A percentile compares a stretch with the other conserved stretches of the same genome.
These are phyloP conservation scores for Dugesia japonica DNA, from an alignment of 2,888 invertebrate species.

Conservation along the genomic window DNA sequence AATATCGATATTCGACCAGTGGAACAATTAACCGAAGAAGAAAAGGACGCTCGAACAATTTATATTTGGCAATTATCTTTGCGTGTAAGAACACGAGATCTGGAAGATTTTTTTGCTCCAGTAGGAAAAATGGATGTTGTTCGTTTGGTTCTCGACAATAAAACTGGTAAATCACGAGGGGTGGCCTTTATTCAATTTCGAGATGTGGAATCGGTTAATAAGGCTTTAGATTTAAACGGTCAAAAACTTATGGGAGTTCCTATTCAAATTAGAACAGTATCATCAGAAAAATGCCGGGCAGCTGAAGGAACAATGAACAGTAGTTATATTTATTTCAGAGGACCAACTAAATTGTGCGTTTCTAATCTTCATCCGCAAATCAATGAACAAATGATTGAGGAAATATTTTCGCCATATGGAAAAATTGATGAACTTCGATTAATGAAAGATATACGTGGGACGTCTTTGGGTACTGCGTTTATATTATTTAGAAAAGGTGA, in stretches of 20 bases:
- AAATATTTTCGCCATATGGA: constrained; percentile 95
- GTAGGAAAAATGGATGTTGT: constrained; percentile 95
- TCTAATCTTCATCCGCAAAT: constrained; percentile 95
- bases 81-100: constrained; percentile 72
- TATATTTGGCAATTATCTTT: constrained; percentile 96
- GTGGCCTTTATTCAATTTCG: constrained; percentile 98
- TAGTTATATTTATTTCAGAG: constrained; percentile 43
- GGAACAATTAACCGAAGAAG: constrained; percentile 58
- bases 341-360: constrained; percentile 87
- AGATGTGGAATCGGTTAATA: constrained; percentile 84
- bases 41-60: constrained; percentile 89
- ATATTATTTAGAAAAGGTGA: constrained; percentile 86
- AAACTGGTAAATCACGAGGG: constrained; percentile 85
- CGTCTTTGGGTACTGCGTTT: constrained; percentile 90
- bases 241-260: constrained; percentile 68
- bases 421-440: constrained; percentile 57
- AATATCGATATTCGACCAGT: background rate
- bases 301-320: background rate
- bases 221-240: constrained; percentile 79
- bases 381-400: constrained; percentile 89
- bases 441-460: constrained; percentile 82
- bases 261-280: constrained; percentile 50
- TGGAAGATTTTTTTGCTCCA: constrained; percentile 94
- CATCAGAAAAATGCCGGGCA: background rate
- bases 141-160: constrained; percentile 89